Percentiles rank a stretch among this genome's conserved stretches.
Evolutionary conservation across 2,113 vertebrate species (phyloP).

Genomic region (Echinops telfairi): DNA sequence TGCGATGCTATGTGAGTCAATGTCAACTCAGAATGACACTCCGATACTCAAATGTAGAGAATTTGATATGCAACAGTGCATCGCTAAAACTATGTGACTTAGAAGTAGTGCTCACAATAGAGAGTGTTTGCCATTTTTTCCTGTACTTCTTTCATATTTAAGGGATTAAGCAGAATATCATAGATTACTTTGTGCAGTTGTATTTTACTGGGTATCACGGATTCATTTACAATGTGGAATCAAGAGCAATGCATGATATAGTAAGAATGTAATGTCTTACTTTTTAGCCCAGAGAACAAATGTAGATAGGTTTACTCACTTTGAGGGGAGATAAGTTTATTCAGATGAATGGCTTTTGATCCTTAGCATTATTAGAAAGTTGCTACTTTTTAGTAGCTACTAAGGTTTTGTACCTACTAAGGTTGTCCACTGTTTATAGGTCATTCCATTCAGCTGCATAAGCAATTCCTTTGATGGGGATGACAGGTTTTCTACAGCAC

Average conservation of each 20-base stretch:
- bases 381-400: constrained; percentile 34
- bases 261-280: neutral
- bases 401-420: neutral
- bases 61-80: neutral
- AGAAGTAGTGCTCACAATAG: neutral
- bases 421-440: constrained; percentile 28
- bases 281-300: neutral
- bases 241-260: neutral
- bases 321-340: too few species aligned
- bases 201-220: neutral
- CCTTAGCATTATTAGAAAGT: constrained; percentile 16
- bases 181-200: neutral
- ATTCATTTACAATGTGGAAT: constrained; percentile 33
- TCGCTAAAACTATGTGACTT: neutral
- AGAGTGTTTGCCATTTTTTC: neutral
- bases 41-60: neutral
- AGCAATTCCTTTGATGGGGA: constrained; percentile 69
- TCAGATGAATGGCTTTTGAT: constrained; percentile 23
- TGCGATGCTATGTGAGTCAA: neutral
- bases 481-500: constrained; percentile 56
- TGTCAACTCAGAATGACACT: constrained; percentile 31
- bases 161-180: neutral
- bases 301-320: too few species aligned
- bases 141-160: neutral
- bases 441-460: constrained; percentile 64